Percentiles rank a stretch among this genome's conserved stretches.
Conservation (phyloP, 2,797 vertebrate species). For the Platalea minor region DNA sequence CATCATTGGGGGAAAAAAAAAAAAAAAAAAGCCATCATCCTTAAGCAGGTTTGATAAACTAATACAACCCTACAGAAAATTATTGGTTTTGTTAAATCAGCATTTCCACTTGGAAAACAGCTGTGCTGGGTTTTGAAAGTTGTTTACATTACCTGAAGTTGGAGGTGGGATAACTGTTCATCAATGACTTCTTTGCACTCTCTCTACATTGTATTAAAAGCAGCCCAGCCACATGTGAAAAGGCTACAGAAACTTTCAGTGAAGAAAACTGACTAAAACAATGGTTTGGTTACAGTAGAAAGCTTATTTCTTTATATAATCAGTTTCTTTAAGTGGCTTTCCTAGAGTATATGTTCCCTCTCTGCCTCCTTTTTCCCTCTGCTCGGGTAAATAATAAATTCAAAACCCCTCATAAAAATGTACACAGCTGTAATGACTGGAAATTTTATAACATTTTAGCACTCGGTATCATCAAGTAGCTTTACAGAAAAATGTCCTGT, state of each 20-base stretch:
- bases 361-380: background rate
- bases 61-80: background rate
- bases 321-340: background rate
- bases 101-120: background rate
- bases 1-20: no score
- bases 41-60: background rate
- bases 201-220: background rate
- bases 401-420: background rate
- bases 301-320: background rate
- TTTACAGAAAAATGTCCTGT: background rate
- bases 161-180: background rate
- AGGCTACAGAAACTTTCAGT: background rate
- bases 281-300: background rate
- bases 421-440: background rate
- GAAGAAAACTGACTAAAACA: background rate
- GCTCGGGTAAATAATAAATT: background rate
- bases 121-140: background rate
- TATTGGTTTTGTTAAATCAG: background rate
- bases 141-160: background rate
- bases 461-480: background rate
- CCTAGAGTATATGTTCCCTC: background rate
- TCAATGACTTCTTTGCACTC: background rate
- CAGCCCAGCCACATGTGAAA: background rate
- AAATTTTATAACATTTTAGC: background rate
- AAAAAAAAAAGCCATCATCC: background rate